Evolutionary conservation across 2,113 vertebrate genomes (phyloP), one percentile per base, ranked within the genome.

Genomic region (Hemichromis elongatus): DNA sequence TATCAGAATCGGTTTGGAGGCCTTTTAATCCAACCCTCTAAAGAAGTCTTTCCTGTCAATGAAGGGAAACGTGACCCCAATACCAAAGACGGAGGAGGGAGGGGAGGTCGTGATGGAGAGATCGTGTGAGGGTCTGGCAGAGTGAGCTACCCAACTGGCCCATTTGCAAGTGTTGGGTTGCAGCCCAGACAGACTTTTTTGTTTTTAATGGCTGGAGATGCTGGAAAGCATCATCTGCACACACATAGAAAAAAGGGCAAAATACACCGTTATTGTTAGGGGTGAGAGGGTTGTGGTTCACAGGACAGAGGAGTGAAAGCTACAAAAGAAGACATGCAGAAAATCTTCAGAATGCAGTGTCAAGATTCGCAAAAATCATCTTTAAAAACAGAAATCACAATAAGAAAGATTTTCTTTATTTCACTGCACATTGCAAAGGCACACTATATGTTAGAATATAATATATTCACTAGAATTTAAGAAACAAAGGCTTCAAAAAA

Each of bases 1-100:
- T 89, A 94, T 93, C 92, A 93, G 84, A 63, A 90, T 91, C 87
- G 40, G 80, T 92, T 94, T 92, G 86, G 77, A 88, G 90, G 85
- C 84, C 88, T 95, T 95, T 95, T 93, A 93, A 94, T 94, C 93
- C 63, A 52, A 52, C 84, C 78, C 87, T 91, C 88, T 92, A 89
- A 93, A 93, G 90, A 93, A 94, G 77, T 82, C 91, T 90, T 95
- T 90, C 87, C 91, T 93, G 93, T 95, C 94, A 95, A 91, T 90
- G 83, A 80, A 92, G 70, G 81, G 59, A 90, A 89, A 94, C 90
- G 93, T 95, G 94, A 95, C 87, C 84, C 82, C 84, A 94, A 95
- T 96, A 92, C 88, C 80, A 92, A 95, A 80, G 45, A 54, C 2
- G 16, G 21, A 63, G 13, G 63, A 37, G 19, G 82, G 81, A 84